A percentile compares a stretch with the other conserved stretches of the same genome.
phyloP scores from a whole-genome alignment of 2,797 vertebrate genomes.

The Mormyrops attenuatus region DNA sequence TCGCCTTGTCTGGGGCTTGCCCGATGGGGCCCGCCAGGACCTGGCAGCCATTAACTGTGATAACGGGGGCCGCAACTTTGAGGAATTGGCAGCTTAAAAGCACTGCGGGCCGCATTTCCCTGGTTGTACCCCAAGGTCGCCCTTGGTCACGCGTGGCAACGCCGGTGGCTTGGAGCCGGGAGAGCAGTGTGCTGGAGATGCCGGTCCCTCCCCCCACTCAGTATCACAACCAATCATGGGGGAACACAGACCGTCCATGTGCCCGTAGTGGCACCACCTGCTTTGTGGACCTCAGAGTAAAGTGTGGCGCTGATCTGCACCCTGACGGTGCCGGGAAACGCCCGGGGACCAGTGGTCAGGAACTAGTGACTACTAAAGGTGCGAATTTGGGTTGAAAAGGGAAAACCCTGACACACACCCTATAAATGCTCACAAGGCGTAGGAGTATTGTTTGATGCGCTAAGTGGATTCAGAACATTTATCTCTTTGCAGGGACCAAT shows the following conservation, averaged over 20 bases:
- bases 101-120: neutral
- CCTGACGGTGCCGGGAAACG: neutral
- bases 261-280: neutral
- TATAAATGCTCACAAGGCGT: neutral
- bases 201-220: neutral
- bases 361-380: conserved; percentile 3
- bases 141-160: conserved; percentile 1
- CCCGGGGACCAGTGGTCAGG: neutral
- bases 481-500: neutral
- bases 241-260: neutral
- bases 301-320: neutral
- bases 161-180: neutral
- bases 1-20: neutral
- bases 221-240: conserved; percentile 12
- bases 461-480: neutral
- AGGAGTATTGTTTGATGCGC: neutral
- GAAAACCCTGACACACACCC: neutral
- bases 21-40: neutral
- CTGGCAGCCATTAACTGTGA: conserved; percentile 1
- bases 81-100: neutral
- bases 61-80: neutral
- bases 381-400: conserved; percentile 28
- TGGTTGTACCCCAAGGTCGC: neutral
- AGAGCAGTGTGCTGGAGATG: neutral
- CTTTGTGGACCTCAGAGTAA: neutral